Base-by-base conservation (phyloP, 2,888 invertebrate genomes). In the Oscheius onirici region DNA sequence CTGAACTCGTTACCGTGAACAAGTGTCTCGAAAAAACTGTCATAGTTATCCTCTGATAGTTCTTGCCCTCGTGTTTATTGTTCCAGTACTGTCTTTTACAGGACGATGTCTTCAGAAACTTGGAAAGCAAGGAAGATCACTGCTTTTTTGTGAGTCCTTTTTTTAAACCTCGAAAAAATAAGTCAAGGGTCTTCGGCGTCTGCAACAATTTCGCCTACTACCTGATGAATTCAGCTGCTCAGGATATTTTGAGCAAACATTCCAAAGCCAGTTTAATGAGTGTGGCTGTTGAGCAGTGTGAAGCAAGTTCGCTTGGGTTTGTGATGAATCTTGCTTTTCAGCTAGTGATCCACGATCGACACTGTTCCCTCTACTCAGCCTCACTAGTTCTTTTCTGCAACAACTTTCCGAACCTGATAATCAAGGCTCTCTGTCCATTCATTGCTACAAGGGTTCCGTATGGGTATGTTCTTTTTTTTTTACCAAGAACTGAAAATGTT, bases 311-410 rank as follows among this genome's bases (percentile, higher is more conserved):
- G n/a, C n/a, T n/a, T n/a, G n/a, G n/a, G n/a, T n/a, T n/a, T n/a
- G n/a, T n/a, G n/a, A n/a, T n/a, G n/a, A n/a, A n/a, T n/a, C n/a
- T n/a, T n/a, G n/a, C n/a, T n/a, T n/a, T n/a, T n/a, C n/a, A n/a
- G n/a, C n/a, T n/a, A n/a, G 46, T 11, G 51, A 60, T 60, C 34
- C 11, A 44, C n/a, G 8, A 15, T 34, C 43, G 60, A 5, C 65
- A 55, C 41, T 74, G 74, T 28, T 51, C 26, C 6, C 26, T 24
- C 43, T 28, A 61, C 15, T 69, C 69, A 0, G 66, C 74, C 3
- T 71, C 70, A 3, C 40, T 71, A 1, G 74, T 74, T 5, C 65
- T 71, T 17, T 22, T 74, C 15, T 74, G 74, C 28, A 72, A 71
- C 44, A 71, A 69, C 26, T 40, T 74, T 24, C 71, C 71, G 15